phyloP scores from a whole-genome alignment of 2,797 vertebrate species.

The Gobio occitaniae region DNA sequence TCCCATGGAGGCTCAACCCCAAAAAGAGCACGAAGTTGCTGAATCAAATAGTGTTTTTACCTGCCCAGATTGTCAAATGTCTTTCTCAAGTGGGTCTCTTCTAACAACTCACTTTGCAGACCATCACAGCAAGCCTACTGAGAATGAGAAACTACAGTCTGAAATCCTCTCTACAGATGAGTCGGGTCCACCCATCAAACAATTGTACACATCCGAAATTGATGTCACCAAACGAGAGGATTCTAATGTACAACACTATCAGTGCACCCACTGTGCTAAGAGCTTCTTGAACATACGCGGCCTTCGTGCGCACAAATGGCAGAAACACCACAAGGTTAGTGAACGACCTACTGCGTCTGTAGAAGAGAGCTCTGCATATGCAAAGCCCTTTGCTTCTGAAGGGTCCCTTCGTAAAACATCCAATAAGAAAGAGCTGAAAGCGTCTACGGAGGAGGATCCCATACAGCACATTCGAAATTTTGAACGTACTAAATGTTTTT shows the following conservation, averaged over 20 bases:
- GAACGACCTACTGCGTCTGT: constrained; percentile 3
- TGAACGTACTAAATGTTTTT: constrained; percentile 74
- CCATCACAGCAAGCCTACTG: constrained; percentile 54
- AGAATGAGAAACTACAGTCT: constrained; percentile 42
- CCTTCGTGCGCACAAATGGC: constrained; percentile 79
- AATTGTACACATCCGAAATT: neutral
- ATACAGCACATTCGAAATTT: constrained; percentile 38
- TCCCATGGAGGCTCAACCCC: constrained; percentile 58
- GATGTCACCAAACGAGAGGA: constrained; percentile 34
- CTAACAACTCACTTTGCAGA: constrained; percentile 63
- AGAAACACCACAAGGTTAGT: constrained; percentile 71
- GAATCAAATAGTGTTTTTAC: constrained; percentile 46
- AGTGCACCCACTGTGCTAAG: constrained; percentile 74
- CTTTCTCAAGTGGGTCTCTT: constrained; percentile 62
- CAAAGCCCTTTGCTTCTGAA: constrained; percentile 61
- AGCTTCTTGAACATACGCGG: constrained; percentile 76
- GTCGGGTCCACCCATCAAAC: constrained; percentile 11
- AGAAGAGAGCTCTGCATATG: constrained; percentile 57
- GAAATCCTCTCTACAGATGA: neutral
- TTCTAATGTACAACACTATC: constrained; percentile 62
- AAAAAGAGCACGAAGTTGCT: constrained; percentile 27
- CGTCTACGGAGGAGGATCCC: constrained; percentile 50
- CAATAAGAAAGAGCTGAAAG: constrained; percentile 33
- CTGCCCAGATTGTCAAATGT: constrained; percentile 63
- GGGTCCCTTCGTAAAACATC: constrained; percentile 58